These are phyloP conservation scores for Caiman crocodilus DNA, from an alignment of 2,797 vertebrate species.

Conservation along the genomic window DNA sequence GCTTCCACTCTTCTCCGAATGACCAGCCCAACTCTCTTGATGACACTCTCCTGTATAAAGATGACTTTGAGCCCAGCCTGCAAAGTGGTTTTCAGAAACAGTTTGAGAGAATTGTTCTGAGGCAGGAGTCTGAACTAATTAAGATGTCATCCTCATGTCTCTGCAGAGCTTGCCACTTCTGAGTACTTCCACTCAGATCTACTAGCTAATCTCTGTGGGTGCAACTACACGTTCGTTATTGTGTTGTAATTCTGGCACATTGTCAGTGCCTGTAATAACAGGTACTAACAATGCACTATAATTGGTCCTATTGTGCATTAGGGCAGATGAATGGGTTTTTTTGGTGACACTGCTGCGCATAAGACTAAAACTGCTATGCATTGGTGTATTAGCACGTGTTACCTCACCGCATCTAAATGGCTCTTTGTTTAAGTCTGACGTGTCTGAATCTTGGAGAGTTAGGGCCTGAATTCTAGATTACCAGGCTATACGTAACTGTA, in stretches of 20 bases:
- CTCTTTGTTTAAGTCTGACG: conserved; percentile 11
- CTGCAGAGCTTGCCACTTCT: conserved; percentile 27
- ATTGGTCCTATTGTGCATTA: too few species aligned
- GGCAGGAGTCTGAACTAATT: conserved; percentile 13
- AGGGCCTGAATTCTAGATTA: background rate
- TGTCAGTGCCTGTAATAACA: too few species aligned
- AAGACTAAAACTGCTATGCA: too few species aligned
- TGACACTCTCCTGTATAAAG: background rate
- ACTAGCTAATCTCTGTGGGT: background rate
- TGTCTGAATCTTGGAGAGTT: conserved; percentile 17
- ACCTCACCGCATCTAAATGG: background rate
- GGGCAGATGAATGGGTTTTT: too few species aligned
- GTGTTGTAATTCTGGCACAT: too few species aligned
- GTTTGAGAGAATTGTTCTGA: conserved; percentile 50
- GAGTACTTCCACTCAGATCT: background rate
- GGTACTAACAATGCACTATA: too few species aligned
- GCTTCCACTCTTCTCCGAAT: conserved; percentile 26
- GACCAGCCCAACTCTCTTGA: conserved; percentile 13
- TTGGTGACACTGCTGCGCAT: too few species aligned
- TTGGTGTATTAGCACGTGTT: too few species aligned
- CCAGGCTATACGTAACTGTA: rapidly evolving
- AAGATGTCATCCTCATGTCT: conserved; percentile 31
- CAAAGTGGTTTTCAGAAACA: conserved; percentile 37
- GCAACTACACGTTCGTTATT: too few species aligned
- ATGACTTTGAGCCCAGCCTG: conserved; percentile 42